Evolutionary conservation across 2,113 vertebrate species (phyloP), one percentile per base, ranked within the genome.

Genomic region (Symphodus melops): DNA sequence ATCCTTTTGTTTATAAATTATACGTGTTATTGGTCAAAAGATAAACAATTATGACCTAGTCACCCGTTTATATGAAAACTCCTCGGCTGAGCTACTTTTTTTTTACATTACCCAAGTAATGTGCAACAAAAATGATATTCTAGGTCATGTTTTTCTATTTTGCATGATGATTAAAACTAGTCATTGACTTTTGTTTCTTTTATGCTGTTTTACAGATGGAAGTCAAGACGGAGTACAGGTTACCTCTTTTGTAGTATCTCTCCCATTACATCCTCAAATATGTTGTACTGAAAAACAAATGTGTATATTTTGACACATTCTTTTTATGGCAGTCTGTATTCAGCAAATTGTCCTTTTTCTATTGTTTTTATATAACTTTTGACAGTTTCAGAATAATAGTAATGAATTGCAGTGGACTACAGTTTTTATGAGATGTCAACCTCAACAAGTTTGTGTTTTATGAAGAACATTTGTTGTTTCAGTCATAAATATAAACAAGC

Each of bases 171-270:
- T 46, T 74, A 42, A 57, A 81, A 72, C 55, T 37, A 11, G 14
- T 60, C 33, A 37, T 9, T 82, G 52, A 77, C 69, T 68, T 79
- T 66, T 61, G 7, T 51, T 23, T 91, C 84, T 88, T 23, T 79
- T 54, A 3, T 92, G 88, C 68, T 94, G 80, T 89, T 83, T 94
- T 93, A 81, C 96, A 98, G 96, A 97, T 95, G 95, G 93, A 93
- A 95, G 93, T 92, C 96, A 87, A 95, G 95, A 92, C 93, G 95
- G 92, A 85, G 92, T 95, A 89, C 97, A 98, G 97, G 96, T 99
- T 95, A 93, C 92, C 87, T 91, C 4, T 82, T 77, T 77, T 76
- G 68, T 74, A 60, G 60, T 63, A 67, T 77, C 13, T 85, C 23
- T 60, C 33, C 69, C 68, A 65, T 54, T 20, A 37, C 28, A 28